phyloP scores from a whole-genome alignment of 2,113 vertebrate species.

The Hydrolagus affinis region DNA sequence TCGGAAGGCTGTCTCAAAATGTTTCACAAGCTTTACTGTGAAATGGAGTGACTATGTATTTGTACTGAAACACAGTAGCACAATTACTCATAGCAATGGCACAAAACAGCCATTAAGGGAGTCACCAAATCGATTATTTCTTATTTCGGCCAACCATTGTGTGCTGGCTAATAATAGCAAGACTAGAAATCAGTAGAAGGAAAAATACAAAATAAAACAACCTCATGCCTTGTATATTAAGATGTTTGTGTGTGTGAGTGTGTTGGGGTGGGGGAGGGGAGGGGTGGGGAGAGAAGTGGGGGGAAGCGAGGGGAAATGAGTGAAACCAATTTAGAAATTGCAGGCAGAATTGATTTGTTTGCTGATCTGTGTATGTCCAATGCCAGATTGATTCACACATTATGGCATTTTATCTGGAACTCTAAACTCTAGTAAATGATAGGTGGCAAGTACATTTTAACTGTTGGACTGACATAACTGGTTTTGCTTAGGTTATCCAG shows the following conservation, averaged over 20 bases:
- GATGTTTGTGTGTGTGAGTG: too few relatives aligned
- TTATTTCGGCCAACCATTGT: too few relatives aligned
- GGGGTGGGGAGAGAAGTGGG: too few relatives aligned
- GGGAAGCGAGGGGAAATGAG: not conserved
- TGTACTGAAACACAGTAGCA: too few relatives aligned
- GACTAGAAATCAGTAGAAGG: not conserved
- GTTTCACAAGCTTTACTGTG: too few relatives aligned
- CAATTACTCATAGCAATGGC: too few relatives aligned
- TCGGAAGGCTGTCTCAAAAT: too few relatives aligned
- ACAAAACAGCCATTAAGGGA: too few relatives aligned
- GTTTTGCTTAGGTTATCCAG: not conserved
- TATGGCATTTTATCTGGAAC: conserved; percentile 8
- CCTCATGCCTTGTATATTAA: not conserved
- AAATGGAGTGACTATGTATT: too few relatives aligned
- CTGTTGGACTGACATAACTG: not conserved
- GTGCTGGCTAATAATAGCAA: too few relatives aligned
- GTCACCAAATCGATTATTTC: too few relatives aligned
- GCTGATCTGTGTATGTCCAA: not conserved
- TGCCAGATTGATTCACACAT: conserved; percentile 23
- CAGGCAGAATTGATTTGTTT: not conserved
- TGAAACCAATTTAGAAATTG: not conserved
- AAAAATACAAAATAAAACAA: not conserved
- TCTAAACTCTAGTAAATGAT: conserved; percentile 3
- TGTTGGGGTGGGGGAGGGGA: too few relatives aligned
- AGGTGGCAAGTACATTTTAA: conserved; percentile 11